Conservation (phyloP, 2,888 invertebrate genomes). For the Limnephilus marmoratus region DNA sequence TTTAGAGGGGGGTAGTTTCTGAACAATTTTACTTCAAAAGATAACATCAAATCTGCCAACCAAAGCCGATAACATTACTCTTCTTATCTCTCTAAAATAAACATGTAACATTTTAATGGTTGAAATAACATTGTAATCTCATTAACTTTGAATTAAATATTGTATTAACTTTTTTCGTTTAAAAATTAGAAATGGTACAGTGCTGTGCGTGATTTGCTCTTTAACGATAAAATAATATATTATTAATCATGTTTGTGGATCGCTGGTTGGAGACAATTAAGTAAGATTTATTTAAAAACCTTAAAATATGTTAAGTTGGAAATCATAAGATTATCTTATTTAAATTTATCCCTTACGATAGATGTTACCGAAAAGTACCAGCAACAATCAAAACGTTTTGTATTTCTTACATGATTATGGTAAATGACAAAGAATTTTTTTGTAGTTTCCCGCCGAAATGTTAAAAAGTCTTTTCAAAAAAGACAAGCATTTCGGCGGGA, state of each 20-base stretch:
- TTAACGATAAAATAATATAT: not conserved
- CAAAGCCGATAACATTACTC: not conserved
- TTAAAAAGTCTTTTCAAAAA: too few relatives aligned
- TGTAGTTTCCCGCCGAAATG: too few relatives aligned
- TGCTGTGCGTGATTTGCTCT: not conserved
- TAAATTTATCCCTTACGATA: too few relatives aligned
- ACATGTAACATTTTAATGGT: not conserved
- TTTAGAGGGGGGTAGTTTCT: not conserved
- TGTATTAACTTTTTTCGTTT: not conserved
- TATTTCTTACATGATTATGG: too few relatives aligned
- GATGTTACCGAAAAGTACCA: too few relatives aligned
- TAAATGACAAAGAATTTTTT: too few relatives aligned
- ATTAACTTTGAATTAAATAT: not conserved
- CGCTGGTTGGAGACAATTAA: not conserved
- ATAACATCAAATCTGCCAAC: not conserved
- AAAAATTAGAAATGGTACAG: not conserved
- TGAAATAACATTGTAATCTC: not conserved
- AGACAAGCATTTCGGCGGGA: too few relatives aligned
- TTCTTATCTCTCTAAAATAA: not conserved
- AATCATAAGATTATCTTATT: not conserved
- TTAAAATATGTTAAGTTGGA: not conserved
- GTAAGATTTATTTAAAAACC: not conserved
- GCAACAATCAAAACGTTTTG: too few relatives aligned
- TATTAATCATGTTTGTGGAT: not conserved
- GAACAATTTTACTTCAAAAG: not conserved